A percentile compares a stretch with the other conserved stretches of the same genome.
Conservation (phyloP, 1,140 invertebrate species). For the Wasmannia auropunctata region DNA sequence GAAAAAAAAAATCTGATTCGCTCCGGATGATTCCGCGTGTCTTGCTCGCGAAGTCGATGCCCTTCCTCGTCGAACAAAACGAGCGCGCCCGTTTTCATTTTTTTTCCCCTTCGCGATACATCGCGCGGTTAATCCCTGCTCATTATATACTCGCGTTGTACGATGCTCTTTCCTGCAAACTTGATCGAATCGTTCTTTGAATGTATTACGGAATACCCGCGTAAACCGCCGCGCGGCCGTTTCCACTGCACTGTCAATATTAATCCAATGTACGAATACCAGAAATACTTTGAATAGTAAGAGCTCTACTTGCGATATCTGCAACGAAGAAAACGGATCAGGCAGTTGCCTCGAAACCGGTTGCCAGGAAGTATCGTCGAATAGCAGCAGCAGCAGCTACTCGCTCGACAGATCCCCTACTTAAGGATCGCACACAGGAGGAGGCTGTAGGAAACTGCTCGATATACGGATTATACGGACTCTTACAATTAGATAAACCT, state of each 20-base stretch:
- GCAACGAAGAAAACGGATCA: slow-evolving; percentile 74
- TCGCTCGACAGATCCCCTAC: slow-evolving; percentile 68
- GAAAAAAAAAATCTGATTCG: slow-evolving; percentile 1
- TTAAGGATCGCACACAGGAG: slow-evolving; percentile 33
- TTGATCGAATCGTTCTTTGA: slow-evolving; percentile 32
- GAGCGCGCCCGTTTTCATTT: neutral
- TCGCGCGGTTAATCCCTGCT: slow-evolving; percentile 24
- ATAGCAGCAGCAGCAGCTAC: slow-evolving; percentile 57
- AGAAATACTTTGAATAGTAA: slow-evolving; percentile 55
- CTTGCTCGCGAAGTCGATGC: neutral
- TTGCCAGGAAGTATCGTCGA: slow-evolving; percentile 70
- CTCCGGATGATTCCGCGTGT: neutral
- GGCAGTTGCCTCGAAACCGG: slow-evolving; percentile 71
- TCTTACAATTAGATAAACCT: slow-evolving; percentile 48
- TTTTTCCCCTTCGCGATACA: neutral
- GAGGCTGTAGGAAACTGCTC: slow-evolving; percentile 25
- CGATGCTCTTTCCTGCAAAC: neutral
- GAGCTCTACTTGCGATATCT: slow-evolving; percentile 66
- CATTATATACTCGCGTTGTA: neutral
- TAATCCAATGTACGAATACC: slow-evolving; percentile 48
- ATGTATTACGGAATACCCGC: neutral
- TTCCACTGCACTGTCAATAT: slow-evolving; percentile 32
- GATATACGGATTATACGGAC: neutral
- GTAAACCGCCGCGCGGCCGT: neutral
- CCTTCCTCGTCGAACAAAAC: slow-evolving; percentile 9